These are phyloP conservation scores for Anhinga anhinga DNA, from an alignment of 2,113 vertebrate genomes.

Conservation along the genomic window DNA sequence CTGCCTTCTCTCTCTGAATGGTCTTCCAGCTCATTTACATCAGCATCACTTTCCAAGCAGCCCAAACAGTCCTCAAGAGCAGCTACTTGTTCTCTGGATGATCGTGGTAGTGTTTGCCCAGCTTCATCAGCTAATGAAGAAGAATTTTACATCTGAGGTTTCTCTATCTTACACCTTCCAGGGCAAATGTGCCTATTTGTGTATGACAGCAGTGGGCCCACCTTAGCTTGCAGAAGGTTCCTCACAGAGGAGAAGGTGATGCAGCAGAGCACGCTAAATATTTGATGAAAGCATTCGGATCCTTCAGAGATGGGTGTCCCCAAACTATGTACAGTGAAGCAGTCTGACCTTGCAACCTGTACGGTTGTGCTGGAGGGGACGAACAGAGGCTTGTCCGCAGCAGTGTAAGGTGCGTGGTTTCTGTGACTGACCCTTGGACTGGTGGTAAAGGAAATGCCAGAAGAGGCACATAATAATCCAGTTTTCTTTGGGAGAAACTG, in stretches of 20 bases:
- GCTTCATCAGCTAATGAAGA: conserved; percentile 24
- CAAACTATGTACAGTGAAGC: not conserved
- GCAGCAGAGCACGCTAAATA: not conserved
- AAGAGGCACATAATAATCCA: not conserved
- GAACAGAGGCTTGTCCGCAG: not conserved
- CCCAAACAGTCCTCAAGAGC: not conserved
- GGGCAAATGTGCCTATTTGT: not conserved
- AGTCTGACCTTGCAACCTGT: not conserved
- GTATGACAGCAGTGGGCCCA: not conserved
- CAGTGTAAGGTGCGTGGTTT: not conserved
- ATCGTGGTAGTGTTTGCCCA: not conserved
- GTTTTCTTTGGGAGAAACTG: not conserved
- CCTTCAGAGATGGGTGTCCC: not conserved
- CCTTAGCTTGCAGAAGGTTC: not conserved
- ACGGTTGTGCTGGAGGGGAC: not conserved
- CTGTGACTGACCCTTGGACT: not conserved
- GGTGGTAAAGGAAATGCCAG: not conserved
- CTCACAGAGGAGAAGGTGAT: not conserved
- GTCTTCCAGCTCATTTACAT: conserved; percentile 25
- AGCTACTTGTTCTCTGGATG: not conserved
- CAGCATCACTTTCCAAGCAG: not conserved
- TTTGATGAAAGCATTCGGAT: not conserved
- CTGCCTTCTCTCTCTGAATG: conserved; percentile 36
- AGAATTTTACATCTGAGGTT: conserved; percentile 68
- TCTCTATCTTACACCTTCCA: not conserved